These are phyloP conservation scores for Pollenia angustigena DNA, from an alignment of 2,888 invertebrate genomes.

Conservation along the genomic window DNA sequence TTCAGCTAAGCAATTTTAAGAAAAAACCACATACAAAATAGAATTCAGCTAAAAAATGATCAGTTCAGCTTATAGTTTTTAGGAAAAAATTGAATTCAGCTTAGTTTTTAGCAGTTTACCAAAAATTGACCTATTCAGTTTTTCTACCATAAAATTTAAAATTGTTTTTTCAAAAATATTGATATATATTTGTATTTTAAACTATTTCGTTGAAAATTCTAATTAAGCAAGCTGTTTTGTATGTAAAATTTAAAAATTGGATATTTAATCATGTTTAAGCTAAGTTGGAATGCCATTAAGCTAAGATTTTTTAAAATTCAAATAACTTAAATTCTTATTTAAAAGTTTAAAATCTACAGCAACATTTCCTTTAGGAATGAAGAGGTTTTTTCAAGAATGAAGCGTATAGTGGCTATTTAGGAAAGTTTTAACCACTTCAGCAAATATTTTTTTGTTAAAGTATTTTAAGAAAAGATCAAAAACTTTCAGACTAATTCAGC, in stretches of 20 bases:
- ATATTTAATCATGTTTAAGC: too few species aligned
- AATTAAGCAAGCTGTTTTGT: background rate
- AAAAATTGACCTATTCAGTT: too few species aligned
- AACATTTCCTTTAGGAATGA: too few species aligned
- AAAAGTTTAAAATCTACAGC: too few species aligned
- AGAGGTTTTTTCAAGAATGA: too few species aligned
- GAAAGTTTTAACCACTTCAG: background rate
- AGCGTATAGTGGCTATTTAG: too few species aligned
- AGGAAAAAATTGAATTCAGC: background rate
- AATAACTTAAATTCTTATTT: too few species aligned
- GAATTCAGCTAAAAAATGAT: background rate
- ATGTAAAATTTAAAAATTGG: background rate
- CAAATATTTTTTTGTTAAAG: background rate
- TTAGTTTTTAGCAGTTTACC: background rate
- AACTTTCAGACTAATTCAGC: background rate
- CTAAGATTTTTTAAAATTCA: background rate
- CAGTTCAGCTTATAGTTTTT: slow-evolving; percentile 9
- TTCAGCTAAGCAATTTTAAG: too few species aligned
- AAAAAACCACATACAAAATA: too few species aligned
- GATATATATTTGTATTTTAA: too few species aligned
- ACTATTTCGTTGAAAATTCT: background rate
- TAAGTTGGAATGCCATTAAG: background rate
- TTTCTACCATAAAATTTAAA: too few species aligned
- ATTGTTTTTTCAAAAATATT: too few species aligned
- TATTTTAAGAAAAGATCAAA: background rate